Evolutionary conservation across 2,888 invertebrate genomes (phyloP), one percentile per base, ranked within the genome.

Genomic region (Amiota communis): DNA sequence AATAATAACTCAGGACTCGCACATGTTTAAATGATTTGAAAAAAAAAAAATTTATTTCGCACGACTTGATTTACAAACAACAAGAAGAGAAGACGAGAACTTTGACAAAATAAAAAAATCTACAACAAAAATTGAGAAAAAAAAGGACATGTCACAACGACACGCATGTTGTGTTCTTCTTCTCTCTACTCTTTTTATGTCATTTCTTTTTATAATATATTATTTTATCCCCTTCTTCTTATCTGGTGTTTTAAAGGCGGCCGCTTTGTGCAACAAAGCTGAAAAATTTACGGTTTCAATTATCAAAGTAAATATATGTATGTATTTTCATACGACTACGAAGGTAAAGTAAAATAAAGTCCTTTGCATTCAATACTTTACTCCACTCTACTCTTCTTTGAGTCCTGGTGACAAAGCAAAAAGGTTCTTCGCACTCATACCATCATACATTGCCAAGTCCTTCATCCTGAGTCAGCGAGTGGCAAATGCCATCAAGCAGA

Each of bases 281-380:
- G 80, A 81, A 84, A 81, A 86, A 81, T 84, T 83, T 83, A 81
- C 79, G 83, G 83, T 86, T 83, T 83, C 83, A 83, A 83, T 83
- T 83, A 83, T 83, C 83, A 83, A 83, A 86, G 86, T 56, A 68
- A 11, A 8, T 59, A 1, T 59, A 20, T 59, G 20, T 15, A 8
- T 59, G 1, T 59, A 20, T 59, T 59, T 15, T 10, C 9, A 59
- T 36, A 6, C 36, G 36, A 59, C 59, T 20, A 59, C 10, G 59
- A 11, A 59, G 6, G 53, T 12, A 12, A n/a, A 53, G 13, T n/a
- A 53, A 53, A n/a, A 12, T n/a, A 10, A 53, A 12, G 63, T 0
- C 23, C 36, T 63, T 36, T 63, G 46, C 23, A 36, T 36, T 46
- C 46, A 63, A 13, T 46, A 13, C 23, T 36, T 63, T 12, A 12